Conservation (phyloP, 2,888 invertebrate genomes). For the Shargacucullia verbasci region DNA sequence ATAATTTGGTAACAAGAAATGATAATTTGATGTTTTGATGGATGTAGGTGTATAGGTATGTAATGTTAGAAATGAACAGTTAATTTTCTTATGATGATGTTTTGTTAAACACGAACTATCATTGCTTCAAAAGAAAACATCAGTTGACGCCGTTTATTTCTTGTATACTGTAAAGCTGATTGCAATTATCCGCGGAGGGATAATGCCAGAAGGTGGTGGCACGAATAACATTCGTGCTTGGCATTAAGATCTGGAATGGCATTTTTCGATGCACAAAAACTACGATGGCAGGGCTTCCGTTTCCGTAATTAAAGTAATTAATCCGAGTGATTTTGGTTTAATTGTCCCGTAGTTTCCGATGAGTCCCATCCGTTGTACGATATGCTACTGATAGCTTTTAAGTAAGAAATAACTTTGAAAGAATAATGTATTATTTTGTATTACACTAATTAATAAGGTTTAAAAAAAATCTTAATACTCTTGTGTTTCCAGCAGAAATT, state of each 20-base stretch:
- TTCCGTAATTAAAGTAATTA: constrained; percentile 87
- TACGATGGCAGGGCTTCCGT: constrained; percentile 77
- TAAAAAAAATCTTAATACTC: too few relatives aligned
- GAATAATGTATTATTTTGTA: too few relatives aligned
- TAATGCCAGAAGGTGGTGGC: constrained; percentile 54
- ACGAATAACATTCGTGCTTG: constrained; percentile 64
- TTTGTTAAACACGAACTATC: constrained; percentile 19
- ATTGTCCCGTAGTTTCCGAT: constrained; percentile 80
- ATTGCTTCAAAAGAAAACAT: constrained; percentile 23
- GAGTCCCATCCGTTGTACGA: constrained; percentile 70
- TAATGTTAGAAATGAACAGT: constrained; percentile 25
- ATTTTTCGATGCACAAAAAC: constrained; percentile 70
- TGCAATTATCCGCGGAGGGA: constrained; percentile 42
- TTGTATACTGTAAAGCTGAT: constrained; percentile 27
- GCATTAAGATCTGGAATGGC: constrained; percentile 73
- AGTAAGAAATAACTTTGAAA: too few relatives aligned
- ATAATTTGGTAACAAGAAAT: constrained; percentile 37
- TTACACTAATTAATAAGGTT: too few relatives aligned
- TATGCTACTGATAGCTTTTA: constrained; percentile 39
- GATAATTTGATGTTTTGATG: constrained; percentile 38
- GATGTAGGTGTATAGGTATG: constrained; percentile 2
- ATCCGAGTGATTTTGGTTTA: constrained; percentile 81
- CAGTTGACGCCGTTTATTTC: constrained; percentile 17
- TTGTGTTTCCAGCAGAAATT: too few relatives aligned
- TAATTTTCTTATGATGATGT: constrained; percentile 9